Evolutionary conservation across 2,113 vertebrate genomes (phyloP).

Genomic region (Sciurus niger): DNA sequence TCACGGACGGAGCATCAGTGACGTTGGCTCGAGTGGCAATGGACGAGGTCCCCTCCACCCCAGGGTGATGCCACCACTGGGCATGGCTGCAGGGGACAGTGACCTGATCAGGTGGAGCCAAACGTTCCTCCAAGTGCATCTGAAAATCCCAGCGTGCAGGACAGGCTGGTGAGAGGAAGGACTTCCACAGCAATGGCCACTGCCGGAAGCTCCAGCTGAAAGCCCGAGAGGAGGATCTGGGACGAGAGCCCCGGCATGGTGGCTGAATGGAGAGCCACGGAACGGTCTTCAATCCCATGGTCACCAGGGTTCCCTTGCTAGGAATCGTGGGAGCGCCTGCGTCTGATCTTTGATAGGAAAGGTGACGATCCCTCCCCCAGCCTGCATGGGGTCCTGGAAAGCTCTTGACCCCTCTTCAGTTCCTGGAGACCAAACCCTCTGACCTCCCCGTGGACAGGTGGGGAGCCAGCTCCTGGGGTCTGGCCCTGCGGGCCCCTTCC

Average conservation of each 20-base stretch:
- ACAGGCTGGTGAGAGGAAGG: neutral
- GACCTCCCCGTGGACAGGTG: too few relatives aligned
- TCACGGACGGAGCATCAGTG: fast-evolving
- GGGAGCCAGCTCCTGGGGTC: neutral
- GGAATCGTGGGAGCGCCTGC: neutral
- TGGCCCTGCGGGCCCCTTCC: neutral
- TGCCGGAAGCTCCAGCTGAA: neutral
- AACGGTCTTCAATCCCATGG: neutral
- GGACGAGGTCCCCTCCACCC: too few relatives aligned
- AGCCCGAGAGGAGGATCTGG: neutral
- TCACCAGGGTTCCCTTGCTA: neutral
- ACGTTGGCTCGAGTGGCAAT: fast-evolving
- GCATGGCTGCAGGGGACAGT: too few relatives aligned
- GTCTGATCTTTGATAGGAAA: neutral
- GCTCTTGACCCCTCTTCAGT: neutral
- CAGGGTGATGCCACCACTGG: neutral
- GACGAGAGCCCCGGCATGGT: fast-evolving
- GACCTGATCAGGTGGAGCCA: neutral
- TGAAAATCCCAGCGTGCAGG: neutral
- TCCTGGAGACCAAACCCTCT: too few relatives aligned
- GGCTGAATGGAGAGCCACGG: fast-evolving
- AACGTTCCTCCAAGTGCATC: neutral
- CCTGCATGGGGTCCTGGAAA: neutral
- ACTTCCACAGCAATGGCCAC: neutral
- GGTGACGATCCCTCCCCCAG: neutral